Evolutionary conservation across 2,797 vertebrate genomes (phyloP).

Genomic region (Dicrostonyx torquatus): DNA sequence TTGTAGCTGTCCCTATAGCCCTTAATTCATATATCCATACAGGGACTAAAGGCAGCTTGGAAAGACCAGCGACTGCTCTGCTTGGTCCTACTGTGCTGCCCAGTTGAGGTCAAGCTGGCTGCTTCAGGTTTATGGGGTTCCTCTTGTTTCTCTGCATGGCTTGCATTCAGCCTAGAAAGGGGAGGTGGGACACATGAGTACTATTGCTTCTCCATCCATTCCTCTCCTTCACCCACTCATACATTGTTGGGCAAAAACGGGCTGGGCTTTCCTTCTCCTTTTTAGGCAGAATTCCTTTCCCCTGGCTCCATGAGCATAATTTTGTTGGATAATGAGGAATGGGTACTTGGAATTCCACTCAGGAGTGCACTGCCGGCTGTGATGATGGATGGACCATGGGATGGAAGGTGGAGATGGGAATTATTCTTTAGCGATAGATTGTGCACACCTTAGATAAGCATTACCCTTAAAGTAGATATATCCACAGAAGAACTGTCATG

Average conservation of each 20-base stretch:
- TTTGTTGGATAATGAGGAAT: neutral
- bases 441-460: conserved; percentile 11
- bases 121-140: neutral
- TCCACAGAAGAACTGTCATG: neutral
- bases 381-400: neutral
- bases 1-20: neutral
- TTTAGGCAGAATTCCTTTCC: neutral
- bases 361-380: neutral
- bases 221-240: neutral
- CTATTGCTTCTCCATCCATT: neutral
- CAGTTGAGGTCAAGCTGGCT: neutral
- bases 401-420: neutral
- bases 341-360: conserved; percentile 1
- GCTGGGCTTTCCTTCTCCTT: neutral
- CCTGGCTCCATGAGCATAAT: neutral
- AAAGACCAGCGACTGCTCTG: neutral
- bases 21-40: neutral
- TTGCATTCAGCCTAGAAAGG: neutral
- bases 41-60: neutral
- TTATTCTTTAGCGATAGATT: conserved; percentile 53
- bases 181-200: neutral
- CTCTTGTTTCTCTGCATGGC: neutral
- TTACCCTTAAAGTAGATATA: neutral
- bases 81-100: neutral
- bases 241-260: neutral